These are phyloP conservation scores for Brachypalpus laphriformis DNA, from an alignment of 2,888 invertebrate genomes.

Conservation along the genomic window DNA sequence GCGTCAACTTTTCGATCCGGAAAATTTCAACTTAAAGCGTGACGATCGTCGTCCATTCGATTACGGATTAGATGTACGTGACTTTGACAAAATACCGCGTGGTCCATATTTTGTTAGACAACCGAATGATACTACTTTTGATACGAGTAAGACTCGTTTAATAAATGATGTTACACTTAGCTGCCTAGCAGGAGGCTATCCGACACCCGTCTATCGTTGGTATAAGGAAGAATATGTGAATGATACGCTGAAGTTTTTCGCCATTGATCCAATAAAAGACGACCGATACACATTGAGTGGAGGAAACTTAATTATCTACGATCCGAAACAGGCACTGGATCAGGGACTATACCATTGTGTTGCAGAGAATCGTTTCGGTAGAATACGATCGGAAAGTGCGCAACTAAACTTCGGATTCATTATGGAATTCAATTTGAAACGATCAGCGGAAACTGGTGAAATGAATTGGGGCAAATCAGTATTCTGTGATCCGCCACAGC, in stretches of 20 bases:
- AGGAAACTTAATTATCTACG: conserved; percentile 93
- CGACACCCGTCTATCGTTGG: conserved; percentile 95
- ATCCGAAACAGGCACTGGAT: conserved; percentile 91
- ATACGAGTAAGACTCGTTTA: conserved; percentile 88
- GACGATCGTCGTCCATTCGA: conserved; percentile 92
- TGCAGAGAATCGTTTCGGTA: conserved; percentile 94
- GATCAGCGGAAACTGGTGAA: conserved; percentile 92
- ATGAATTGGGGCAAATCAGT: conserved; percentile 97
- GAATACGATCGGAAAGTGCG: conserved; percentile 94
- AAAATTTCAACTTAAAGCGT: conserved; percentile 88
- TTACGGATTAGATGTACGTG: conserved; percentile 92
- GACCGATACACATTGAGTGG: conserved; percentile 93
- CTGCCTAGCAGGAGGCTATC: conserved; percentile 93
- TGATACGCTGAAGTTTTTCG: conserved; percentile 87
- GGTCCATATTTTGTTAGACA: conserved; percentile 95
- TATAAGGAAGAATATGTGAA: conserved; percentile 93
- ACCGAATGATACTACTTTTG: conserved; percentile 92
- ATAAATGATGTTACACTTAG: conserved; percentile 90
- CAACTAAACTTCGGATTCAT: conserved; percentile 94
- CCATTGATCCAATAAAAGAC: conserved; percentile 91
- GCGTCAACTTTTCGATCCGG: conserved; percentile 81
- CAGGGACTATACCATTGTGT: conserved; percentile 96
- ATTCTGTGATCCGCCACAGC: conserved; percentile 95
- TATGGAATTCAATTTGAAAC: conserved; percentile 94
- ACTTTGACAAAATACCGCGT: conserved; percentile 91